Percentiles rank a stretch among this genome's conserved stretches.
phyloP scores from a whole-genome alignment of 2,113 vertebrate species.

The Hyaena hyaena region DNA sequence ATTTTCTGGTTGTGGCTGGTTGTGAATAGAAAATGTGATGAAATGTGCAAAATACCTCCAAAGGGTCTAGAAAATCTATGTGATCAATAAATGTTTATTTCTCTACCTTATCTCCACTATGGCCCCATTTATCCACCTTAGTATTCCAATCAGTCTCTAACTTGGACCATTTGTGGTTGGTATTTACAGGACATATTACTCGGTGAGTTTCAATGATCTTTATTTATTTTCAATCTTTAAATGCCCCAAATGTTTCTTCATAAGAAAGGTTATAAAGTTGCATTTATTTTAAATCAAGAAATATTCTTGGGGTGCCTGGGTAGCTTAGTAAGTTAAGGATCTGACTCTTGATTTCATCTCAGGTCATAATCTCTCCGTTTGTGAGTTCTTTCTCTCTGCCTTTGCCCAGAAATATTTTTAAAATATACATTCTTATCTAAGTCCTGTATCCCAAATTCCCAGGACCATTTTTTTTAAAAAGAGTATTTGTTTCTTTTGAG shows the following conservation, averaged over 20 bases:
- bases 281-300: background rate
- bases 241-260: background rate
- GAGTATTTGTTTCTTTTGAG: too few relatives aligned
- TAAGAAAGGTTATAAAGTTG: background rate
- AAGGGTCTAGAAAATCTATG: background rate
- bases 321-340: too few relatives aligned
- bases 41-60: background rate
- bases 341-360: too few relatives aligned
- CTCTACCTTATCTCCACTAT: background rate
- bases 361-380: too few relatives aligned
- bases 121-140: background rate
- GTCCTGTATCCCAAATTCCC: background rate
- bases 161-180: background rate
- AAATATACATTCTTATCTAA: background rate
- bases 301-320: background rate
- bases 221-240: background rate
- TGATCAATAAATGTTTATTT: background rate
- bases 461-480: background rate
- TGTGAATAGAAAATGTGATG: background rate
- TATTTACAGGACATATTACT: background rate
- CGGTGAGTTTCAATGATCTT: background rate
- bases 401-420: too few relatives aligned
- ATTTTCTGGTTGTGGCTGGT: background rate
- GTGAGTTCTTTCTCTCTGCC: too few relatives aligned
- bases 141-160: background rate